Percentiles rank a stretch among this genome's conserved stretches.
These are phyloP conservation scores for Apostichopus leukothele DNA, from an alignment of 53 echinoderm and acorn worm species.

Conservation along the genomic window DNA sequence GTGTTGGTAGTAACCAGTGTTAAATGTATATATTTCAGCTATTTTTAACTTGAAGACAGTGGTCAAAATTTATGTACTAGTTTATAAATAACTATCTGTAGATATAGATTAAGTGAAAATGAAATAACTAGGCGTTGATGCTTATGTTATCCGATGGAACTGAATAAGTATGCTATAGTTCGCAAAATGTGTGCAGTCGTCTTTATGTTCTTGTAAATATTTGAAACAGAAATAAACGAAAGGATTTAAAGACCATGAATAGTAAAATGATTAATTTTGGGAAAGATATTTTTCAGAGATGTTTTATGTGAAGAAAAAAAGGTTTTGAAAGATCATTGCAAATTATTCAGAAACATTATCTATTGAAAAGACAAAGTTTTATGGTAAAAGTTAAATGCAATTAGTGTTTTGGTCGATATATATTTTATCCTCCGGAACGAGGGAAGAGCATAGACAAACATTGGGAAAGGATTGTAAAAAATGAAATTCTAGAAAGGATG, in stretches of 20 bases:
- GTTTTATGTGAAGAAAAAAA: neutral
- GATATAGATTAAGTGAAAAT: neutral
- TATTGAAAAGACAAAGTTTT: neutral
- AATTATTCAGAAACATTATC: neutral
- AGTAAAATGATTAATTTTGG: neutral
- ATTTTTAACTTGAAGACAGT: too few species aligned
- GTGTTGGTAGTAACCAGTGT: too few species aligned
- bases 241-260: neutral
- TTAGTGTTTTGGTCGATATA: neutral
- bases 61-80: neutral
- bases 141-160: constrained; percentile 4
- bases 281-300: neutral
- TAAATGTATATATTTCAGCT: neutral
- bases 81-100: constrained; percentile 2
- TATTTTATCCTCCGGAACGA: neutral
- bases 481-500: neutral
- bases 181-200: neutral
- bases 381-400: neutral
- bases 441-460: neutral
- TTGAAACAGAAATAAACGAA: neutral
- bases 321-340: neutral
- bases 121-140: neutral
- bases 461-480: neutral
- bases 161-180: constrained; percentile 1
- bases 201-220: neutral